Conservation (phyloP, 2,797 vertebrate species). For the Spheniscus humboldti region DNA sequence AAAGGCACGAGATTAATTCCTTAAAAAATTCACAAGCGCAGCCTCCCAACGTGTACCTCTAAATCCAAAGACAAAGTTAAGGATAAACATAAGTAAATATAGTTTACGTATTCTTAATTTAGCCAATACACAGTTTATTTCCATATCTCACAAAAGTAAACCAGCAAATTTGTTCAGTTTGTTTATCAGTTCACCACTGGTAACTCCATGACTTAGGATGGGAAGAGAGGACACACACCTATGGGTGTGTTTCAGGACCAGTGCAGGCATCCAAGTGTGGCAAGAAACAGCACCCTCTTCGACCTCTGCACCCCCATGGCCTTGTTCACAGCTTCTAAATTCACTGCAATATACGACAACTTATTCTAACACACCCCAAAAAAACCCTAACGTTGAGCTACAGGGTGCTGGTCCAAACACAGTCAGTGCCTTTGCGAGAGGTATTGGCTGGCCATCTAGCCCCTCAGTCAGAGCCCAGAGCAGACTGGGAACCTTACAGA, state of each 20-base stretch:
- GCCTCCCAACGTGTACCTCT: not conserved
- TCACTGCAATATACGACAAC: not conserved
- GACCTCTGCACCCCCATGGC: not conserved
- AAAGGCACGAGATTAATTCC: not conserved
- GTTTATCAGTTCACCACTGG: not conserved
- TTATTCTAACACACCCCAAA: not conserved
- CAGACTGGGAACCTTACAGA: not conserved
- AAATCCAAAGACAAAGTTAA: not conserved
- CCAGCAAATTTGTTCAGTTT: not conserved
- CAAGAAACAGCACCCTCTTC: not conserved
- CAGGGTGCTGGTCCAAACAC: not conserved
- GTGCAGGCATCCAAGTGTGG: not conserved
- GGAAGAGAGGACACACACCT: not conserved
- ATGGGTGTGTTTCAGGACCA: fast-evolving
- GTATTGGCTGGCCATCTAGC: not conserved
- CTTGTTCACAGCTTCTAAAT: not conserved
- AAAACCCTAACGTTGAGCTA: not conserved
- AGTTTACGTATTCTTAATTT: not conserved
- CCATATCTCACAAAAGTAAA: not conserved
- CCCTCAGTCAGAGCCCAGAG: not conserved
- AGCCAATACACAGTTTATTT: not conserved
- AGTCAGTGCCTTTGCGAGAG: not conserved
- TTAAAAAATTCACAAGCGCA: not conserved
- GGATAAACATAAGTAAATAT: not conserved
- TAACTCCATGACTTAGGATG: not conserved